phyloP scores from a whole-genome alignment of 2,113 vertebrate species.

The Gymnarchus niloticus region DNA sequence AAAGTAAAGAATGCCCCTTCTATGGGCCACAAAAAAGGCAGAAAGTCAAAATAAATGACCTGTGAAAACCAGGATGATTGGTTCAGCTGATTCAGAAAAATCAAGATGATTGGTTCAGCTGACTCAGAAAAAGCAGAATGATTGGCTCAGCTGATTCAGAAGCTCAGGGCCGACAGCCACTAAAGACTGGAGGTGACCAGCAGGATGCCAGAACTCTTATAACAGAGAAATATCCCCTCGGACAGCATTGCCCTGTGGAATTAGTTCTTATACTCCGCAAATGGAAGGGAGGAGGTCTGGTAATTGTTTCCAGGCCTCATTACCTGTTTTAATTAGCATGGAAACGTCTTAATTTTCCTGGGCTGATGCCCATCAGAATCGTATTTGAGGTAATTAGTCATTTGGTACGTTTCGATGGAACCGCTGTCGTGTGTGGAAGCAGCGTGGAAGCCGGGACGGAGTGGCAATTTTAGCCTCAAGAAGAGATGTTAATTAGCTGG shows the following conservation, averaged over 20 bases:
- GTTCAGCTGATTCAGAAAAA: neutral
- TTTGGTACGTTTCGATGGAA: neutral
- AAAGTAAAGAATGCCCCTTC: neutral
- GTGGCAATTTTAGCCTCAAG: neutral
- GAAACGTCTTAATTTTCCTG: slow-evolving; percentile 39
- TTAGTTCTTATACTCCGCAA: slow-evolving; percentile 14
- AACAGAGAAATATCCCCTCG: neutral
- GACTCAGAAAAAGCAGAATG: too few relatives aligned
- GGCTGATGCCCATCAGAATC: slow-evolving; percentile 31
- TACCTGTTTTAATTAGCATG: slow-evolving; percentile 42
- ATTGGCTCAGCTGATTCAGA: neutral
- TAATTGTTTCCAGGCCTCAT: slow-evolving; percentile 33
- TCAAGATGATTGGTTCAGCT: too few relatives aligned
- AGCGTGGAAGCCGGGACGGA: neutral
- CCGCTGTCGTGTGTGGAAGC: neutral
- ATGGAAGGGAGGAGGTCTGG: slow-evolving; percentile 16
- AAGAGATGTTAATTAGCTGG: neutral
- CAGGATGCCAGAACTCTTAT: neutral
- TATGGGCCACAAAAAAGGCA: neutral
- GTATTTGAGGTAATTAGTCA: slow-evolving; percentile 31
- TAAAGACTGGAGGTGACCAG: neutral
- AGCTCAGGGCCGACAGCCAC: neutral
- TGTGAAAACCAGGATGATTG: neutral
- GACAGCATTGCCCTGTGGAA: neutral
- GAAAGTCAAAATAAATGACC: neutral